phyloP scores from a whole-genome alignment of 2,888 invertebrate species.

The Dinocampus coccinellae region DNA sequence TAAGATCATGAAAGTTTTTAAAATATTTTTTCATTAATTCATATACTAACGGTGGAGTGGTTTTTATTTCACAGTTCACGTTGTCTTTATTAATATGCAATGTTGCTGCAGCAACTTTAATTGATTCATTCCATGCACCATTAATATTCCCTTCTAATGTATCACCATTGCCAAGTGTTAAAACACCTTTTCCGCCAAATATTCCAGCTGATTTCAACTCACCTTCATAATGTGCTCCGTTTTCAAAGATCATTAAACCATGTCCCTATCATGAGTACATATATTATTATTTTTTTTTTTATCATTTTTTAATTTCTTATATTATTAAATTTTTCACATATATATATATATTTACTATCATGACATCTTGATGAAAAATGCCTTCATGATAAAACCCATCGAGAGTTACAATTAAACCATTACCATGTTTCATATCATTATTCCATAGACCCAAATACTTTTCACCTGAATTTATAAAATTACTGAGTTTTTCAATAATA shows the following conservation, averaged over 20 bases:
- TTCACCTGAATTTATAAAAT: constrained; percentile 72
- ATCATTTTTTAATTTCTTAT: background rate
- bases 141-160: constrained; percentile 80
- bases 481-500: background rate
- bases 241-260: constrained; percentile 89
- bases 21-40: background rate
- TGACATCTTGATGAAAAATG: constrained; percentile 82
- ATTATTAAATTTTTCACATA: background rate
- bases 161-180: constrained; percentile 85
- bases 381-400: constrained; percentile 95
- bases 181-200: constrained; percentile 84
- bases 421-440: constrained; percentile 86
- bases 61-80: constrained; percentile 72
- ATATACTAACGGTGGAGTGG: constrained; percentile 73
- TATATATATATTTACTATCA: constrained; percentile 74
- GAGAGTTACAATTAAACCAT: constrained; percentile 87
- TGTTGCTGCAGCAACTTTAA: constrained; percentile 84
- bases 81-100: constrained; percentile 77
- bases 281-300: background rate
- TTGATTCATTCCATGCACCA: constrained; percentile 83
- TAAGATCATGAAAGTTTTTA: constrained; percentile 18
- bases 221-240: constrained; percentile 90
- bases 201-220: constrained; percentile 85
- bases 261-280: constrained; percentile 75
- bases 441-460: constrained; percentile 93